Conservation (phyloP, 2,797 vertebrate genomes). For the Neoniphon sammara region DNA sequence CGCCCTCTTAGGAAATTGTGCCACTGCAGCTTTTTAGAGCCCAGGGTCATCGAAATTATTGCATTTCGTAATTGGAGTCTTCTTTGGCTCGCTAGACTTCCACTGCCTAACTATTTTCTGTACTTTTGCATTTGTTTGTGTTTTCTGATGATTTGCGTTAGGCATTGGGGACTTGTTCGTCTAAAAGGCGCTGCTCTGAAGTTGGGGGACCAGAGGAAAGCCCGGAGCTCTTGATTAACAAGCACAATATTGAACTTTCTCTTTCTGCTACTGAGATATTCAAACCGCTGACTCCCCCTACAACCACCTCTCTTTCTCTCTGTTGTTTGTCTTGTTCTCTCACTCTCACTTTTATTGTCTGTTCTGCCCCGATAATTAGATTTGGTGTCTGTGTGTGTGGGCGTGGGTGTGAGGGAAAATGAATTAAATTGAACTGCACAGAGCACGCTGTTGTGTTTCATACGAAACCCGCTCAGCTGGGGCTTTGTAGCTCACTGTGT, state of each 20-base stretch:
- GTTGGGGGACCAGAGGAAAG: slow-evolving; percentile 42
- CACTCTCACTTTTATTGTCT: slow-evolving; percentile 25
- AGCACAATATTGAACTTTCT: slow-evolving; percentile 58
- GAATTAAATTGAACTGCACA: slow-evolving; percentile 16
- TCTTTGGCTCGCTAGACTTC: slow-evolving; percentile 41
- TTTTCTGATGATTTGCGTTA: slow-evolving; percentile 27
- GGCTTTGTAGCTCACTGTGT: slow-evolving; percentile 1
- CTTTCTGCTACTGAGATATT: slow-evolving; percentile 30
- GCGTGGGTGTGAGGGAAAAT: slow-evolving; percentile 27
- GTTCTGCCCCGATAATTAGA: slow-evolving; percentile 35
- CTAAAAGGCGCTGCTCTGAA: slow-evolving; percentile 38
- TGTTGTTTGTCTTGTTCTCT: slow-evolving; percentile 31
- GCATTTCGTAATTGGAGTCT: slow-evolving; percentile 50
- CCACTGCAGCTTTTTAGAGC: slow-evolving; percentile 32
- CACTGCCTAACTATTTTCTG: slow-evolving; percentile 16
- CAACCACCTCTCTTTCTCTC: slow-evolving; percentile 17
- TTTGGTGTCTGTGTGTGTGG: slow-evolving; percentile 27
- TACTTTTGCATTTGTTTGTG: slow-evolving; percentile 30
- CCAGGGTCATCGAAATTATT: slow-evolving; percentile 60
- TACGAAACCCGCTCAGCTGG: slow-evolving; percentile 3
- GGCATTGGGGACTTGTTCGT: slow-evolving; percentile 37
- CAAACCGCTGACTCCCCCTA: neutral
- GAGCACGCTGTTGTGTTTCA: neutral
- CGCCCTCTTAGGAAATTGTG: slow-evolving; percentile 32
- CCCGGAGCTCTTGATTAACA: slow-evolving; percentile 63